phyloP scores from a whole-genome alignment of 1,140 invertebrate genomes.

The Drosophila mayri region DNA sequence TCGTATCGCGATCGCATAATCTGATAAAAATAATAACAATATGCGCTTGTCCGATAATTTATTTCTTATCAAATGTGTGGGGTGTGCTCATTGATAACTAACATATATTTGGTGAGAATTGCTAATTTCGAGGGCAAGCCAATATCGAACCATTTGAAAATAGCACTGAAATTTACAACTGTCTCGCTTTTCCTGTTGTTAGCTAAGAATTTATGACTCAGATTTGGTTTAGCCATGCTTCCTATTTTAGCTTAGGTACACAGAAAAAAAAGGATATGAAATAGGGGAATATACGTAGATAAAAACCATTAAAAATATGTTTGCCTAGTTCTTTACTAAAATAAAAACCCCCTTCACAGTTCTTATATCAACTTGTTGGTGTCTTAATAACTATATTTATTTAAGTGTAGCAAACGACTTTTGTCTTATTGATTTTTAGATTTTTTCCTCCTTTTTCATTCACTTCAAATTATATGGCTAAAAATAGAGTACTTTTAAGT shows the following conservation, averaged over 20 bases:
- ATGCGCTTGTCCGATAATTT: constrained; percentile 35
- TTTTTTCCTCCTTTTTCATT: background rate
- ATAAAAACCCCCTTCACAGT: background rate
- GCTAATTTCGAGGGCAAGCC: background rate
- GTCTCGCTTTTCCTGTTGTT: constrained; percentile 9
- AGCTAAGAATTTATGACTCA: constrained; percentile 26
- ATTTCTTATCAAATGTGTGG: constrained; percentile 17
- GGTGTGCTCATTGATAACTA: constrained; percentile 23
- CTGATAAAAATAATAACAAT: constrained; percentile 48
- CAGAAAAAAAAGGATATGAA: background rate
- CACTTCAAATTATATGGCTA: background rate
- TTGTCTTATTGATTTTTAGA: constrained; percentile 23
- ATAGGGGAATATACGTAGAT: no score
- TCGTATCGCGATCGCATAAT: constrained; percentile 51
- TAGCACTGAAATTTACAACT: constrained; percentile 21
- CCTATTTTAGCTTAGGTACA: background rate
- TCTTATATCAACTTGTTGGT: no score
- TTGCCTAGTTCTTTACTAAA: no score
- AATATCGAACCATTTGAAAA: constrained; percentile 20
- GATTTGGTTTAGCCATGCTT: constrained; percentile 10
- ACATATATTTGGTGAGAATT: constrained; percentile 1
- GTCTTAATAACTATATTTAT: background rate
- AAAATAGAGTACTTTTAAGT: constrained; percentile 9
- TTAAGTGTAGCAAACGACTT: background rate
- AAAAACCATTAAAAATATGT: no score